These are phyloP conservation scores for Lepus europaeus DNA, from an alignment of 2,113 vertebrate genomes.

Conservation along the genomic window DNA sequence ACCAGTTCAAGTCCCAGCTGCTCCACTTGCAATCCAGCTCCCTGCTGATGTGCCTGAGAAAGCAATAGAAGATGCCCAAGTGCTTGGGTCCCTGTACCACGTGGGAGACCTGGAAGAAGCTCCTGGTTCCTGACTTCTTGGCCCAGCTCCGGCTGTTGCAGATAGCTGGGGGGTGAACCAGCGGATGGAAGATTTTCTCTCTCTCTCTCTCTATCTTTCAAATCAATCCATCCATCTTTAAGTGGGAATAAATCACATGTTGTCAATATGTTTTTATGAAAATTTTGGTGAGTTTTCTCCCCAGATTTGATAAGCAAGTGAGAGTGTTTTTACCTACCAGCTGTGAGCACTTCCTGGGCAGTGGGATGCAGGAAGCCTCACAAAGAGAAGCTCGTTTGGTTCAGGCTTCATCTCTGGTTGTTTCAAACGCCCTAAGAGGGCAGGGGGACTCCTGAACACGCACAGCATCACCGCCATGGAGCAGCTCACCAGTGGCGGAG, in stretches of 20 bases:
- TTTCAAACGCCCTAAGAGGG: neutral
- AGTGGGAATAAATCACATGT: neutral
- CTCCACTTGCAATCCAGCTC: no score
- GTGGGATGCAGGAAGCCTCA: neutral
- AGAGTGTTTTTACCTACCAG: neutral
- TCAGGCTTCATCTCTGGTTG: neutral
- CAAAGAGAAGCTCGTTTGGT: neutral
- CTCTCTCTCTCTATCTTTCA: no score
- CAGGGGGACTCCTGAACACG: neutral
- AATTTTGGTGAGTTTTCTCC: neutral
- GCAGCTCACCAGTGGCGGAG: neutral
- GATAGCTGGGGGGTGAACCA: no score
- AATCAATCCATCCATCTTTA: no score
- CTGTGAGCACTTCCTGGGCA: neutral
- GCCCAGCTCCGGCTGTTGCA: no score
- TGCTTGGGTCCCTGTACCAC: no score
- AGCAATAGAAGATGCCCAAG: no score
- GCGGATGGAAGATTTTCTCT: no score
- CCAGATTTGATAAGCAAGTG: neutral
- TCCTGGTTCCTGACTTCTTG: no score
- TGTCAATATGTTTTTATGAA: neutral
- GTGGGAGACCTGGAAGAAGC: no score
- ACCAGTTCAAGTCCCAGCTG: no score
- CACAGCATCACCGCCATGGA: fast-evolving
- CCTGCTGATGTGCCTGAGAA: no score